These are phyloP conservation scores for Potamilus streckersoni DNA, from an alignment of 1,140 invertebrate genomes.

Conservation along the genomic window DNA sequence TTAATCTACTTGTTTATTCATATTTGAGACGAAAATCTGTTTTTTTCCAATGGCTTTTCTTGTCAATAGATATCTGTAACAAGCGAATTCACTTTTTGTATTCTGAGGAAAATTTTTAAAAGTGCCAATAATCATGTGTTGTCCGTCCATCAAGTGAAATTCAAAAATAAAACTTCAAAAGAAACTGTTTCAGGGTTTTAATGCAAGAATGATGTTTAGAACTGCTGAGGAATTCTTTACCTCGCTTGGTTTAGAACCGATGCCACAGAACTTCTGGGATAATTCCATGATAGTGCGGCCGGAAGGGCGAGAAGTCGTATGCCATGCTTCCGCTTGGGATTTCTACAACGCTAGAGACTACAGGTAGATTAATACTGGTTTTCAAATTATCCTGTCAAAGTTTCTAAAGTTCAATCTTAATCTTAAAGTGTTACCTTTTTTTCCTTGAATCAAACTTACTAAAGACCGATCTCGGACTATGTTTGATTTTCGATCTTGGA, in stretches of 20 bases:
- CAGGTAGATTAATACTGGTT: slow-evolving; percentile 66
- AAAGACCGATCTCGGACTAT: too few relatives aligned
- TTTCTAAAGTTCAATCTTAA: too few relatives aligned
- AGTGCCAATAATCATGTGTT: too few relatives aligned
- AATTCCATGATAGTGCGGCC: slow-evolving; percentile 70
- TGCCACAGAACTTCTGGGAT: slow-evolving; percentile 76
- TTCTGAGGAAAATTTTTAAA: too few relatives aligned
- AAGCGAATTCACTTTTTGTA: too few relatives aligned
- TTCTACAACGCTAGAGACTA: slow-evolving; percentile 87
- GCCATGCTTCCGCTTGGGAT: slow-evolving; percentile 94
- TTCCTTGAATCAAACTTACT: neutral
- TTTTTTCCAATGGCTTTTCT: too few relatives aligned
- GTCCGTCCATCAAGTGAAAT: too few relatives aligned
- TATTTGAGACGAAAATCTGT: too few relatives aligned
- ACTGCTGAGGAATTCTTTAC: slow-evolving; percentile 89
- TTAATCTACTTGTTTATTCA: too few relatives aligned
- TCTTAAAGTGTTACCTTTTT: neutral
- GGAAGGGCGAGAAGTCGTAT: slow-evolving; percentile 78
- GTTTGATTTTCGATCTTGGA: too few relatives aligned
- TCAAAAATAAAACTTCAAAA: too few relatives aligned
- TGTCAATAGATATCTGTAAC: too few relatives aligned
- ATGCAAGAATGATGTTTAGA: slow-evolving; percentile 75
- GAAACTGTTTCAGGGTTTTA: slow-evolving; percentile 74
- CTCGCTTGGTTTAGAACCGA: slow-evolving; percentile 82
- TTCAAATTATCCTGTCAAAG: neutral